A percentile compares a stretch with the other conserved stretches of the same genome.
phyloP scores from a whole-genome alignment of 2,888 invertebrate genomes.

The Resseliella maxima region DNA sequence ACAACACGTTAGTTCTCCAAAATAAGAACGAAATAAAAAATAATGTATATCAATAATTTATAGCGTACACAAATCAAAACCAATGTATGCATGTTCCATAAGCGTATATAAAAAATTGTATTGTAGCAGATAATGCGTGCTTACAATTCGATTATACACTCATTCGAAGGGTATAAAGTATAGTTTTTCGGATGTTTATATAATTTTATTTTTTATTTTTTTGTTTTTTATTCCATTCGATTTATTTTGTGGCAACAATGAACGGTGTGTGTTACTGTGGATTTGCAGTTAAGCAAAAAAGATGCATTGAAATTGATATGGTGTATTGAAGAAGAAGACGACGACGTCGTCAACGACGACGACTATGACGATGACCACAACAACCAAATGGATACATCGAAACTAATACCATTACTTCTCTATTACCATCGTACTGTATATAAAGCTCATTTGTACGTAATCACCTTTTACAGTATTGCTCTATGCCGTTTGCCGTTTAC shows the following conservation, averaged over 20 bases:
- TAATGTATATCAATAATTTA: slow-evolving; percentile 39
- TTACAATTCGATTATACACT: neutral
- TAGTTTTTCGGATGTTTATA: slow-evolving; percentile 25
- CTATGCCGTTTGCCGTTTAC: neutral
- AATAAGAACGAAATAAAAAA: neutral
- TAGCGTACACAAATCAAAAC: neutral
- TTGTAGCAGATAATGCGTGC: neutral
- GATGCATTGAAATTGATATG: slow-evolving; percentile 28
- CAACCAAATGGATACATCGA: neutral
- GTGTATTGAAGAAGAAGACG: neutral
- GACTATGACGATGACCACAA: neutral
- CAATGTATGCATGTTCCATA: neutral
- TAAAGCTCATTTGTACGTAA: neutral
- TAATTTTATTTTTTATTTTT: neutral
- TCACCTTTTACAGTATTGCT: neutral
- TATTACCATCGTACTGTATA: neutral
- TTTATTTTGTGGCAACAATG: neutral
- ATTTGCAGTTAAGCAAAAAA: neutral
- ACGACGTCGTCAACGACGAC: neutral
- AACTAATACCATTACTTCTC: neutral
- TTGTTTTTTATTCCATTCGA: neutral
- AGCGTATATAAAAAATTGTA: neutral
- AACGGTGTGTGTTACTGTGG: neutral
- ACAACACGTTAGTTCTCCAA: neutral
- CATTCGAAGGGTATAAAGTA: neutral